Evolutionary conservation across 2,113 vertebrate genomes (phyloP), one percentile per base, ranked within the genome.

Genomic region (Pseudorectes ferrugineus): DNA sequence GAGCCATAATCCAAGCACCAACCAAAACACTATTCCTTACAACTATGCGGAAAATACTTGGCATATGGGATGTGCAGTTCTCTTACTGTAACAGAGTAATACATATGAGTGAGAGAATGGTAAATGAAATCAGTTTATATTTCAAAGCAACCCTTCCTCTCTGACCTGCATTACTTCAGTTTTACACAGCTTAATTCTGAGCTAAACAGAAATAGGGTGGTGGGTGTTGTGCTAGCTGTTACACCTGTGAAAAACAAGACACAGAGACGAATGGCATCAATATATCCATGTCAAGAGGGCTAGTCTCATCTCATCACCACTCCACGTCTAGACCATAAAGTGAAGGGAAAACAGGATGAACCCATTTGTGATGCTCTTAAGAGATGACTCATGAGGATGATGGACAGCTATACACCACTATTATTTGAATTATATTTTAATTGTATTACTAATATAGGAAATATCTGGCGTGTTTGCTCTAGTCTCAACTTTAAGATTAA

Each of bases 91-190:
- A 24, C 0, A 12, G 9, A 38, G 0, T 43, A 54, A 63, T 15
- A 12, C 2, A 10, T 28, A 52, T 1, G 1, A 40, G 3, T 36
- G 55, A 58, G 22, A 65, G 10, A 59, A 59, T 5, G 2, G 19
- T 43, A 52, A 72, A 79, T 33, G 12, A 71, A 82, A 46, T 18
- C 17, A 62, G 3, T 51, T 74, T 23, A 22, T 51, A n/a, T 76
- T 66, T 46, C 20, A 43, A 94, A 93, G 13, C 8, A 85, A 14
- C 7, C 3, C 14, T 40, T 83, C 23, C 14, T 12, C 52, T 58
- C 43, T 63, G 24, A 57, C 5, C 17, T 57, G 6, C 2, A 12
- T 71, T 54, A 31, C 5, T 85, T 62, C n/a, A 28, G 10, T 42
- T 81, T 78, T 68, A 66, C 6, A 19, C 10, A 77, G 35, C 29